Evolutionary conservation across 2,113 vertebrate species (phyloP).

Genomic region (Microcebus murinus): DNA sequence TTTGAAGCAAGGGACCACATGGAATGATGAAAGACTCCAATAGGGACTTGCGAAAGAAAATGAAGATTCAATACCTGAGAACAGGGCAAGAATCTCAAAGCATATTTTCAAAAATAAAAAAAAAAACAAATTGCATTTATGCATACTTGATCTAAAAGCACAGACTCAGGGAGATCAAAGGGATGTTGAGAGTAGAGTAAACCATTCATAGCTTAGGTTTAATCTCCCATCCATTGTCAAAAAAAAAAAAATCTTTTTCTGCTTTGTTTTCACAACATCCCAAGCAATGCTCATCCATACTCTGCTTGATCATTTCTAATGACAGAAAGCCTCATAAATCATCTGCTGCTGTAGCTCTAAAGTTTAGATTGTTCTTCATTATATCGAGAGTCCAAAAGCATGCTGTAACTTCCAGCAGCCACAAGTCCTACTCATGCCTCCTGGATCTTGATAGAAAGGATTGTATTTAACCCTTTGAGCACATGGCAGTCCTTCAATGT

Average conservation of each 20-base stretch:
- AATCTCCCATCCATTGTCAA: neutral
- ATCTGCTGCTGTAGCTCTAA: no score
- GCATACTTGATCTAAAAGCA: neutral
- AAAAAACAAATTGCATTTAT: neutral
- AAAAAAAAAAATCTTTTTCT: neutral
- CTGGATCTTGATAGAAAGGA: neutral
- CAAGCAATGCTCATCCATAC: neutral
- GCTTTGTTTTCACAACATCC: neutral
- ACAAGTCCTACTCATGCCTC: neutral
- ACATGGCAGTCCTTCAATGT: neutral
- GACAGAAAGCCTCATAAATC: neutral
- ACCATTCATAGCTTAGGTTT: neutral
- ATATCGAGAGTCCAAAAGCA: neutral
- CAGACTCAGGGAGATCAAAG: neutral
- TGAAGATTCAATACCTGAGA: neutral
- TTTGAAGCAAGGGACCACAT: neutral
- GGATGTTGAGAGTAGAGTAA: no score
- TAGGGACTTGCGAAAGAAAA: neutral
- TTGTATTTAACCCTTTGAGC: neutral
- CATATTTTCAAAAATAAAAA: neutral
- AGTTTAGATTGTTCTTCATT: neutral
- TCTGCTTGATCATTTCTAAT: neutral
- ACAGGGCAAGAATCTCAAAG: neutral
- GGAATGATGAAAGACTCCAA: neutral
- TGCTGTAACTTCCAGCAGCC: accelerated